A percentile compares a stretch with the other conserved stretches of the same genome.
These are phyloP conservation scores for Parambassis ranga DNA, from an alignment of 2,797 vertebrate species.

Conservation along the genomic window DNA sequence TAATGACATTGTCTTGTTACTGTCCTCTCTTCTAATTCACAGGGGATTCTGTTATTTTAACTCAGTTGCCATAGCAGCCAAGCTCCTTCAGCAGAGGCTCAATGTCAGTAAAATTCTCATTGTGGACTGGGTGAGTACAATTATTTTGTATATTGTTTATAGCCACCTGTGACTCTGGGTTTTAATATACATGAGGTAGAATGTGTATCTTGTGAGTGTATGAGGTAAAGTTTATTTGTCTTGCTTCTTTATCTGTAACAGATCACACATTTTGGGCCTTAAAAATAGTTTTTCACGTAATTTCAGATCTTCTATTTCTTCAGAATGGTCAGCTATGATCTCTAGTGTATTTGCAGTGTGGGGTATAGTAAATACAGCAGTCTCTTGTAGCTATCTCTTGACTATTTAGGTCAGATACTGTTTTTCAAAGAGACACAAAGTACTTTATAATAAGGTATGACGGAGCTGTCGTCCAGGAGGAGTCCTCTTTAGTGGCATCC, in stretches of 20 bases:
- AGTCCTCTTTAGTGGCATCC: constrained; percentile 35
- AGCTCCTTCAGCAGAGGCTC: constrained; percentile 92
- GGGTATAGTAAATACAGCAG: background rate
- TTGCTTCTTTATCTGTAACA: no score
- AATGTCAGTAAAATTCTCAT: constrained; percentile 95
- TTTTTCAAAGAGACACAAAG: constrained; percentile 9
- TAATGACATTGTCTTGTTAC: background rate
- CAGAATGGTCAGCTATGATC: no score
- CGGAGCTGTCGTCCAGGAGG: constrained; percentile 28
- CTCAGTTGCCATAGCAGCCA: constrained; percentile 94
- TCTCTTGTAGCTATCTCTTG: background rate
- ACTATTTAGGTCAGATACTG: constrained; percentile 38
- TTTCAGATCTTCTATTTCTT: no score
- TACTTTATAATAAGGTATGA: constrained; percentile 25
- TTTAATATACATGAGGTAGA: no score
- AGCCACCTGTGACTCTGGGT: no score
- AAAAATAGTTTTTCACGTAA: no score
- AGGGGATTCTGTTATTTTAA: constrained; percentile 99
- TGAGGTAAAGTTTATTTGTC: no score
- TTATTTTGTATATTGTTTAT: no score
- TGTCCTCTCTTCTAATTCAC: constrained; percentile 1
- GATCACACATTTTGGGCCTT: background rate
- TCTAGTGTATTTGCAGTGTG: no score
- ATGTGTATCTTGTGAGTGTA: no score
- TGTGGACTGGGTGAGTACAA: constrained; percentile 93